Percentiles rank a stretch among this genome's conserved stretches.
phyloP scores from a whole-genome alignment of 2,113 vertebrate genomes.

The Ahaetulla prasina region DNA sequence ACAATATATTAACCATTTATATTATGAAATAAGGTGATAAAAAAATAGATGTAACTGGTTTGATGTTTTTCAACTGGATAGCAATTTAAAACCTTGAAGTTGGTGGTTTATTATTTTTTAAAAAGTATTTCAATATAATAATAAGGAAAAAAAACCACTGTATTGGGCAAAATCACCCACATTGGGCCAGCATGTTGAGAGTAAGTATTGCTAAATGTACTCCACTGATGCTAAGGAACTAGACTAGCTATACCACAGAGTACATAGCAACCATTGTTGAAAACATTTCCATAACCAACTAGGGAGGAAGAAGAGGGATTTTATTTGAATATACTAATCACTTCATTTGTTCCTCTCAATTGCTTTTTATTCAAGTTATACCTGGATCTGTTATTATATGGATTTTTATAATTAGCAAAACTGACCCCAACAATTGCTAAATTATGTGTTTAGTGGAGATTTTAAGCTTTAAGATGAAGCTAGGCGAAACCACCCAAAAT shows the following conservation, averaged over 20 bases:
- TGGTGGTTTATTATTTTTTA: not conserved
- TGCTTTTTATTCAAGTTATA: not conserved
- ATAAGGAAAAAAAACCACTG: not conserved
- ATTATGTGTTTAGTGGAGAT: not conserved
- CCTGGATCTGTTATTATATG: not conserved
- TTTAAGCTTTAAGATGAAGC: not conserved
- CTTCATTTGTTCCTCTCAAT: accelerated
- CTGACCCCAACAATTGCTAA: accelerated
- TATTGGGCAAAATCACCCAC: not conserved
- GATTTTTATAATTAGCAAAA: not conserved
- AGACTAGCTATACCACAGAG: not conserved
- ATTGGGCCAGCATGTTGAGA: not conserved
- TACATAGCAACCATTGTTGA: not conserved
- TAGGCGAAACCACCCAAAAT: not conserved
- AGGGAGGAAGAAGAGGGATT: too few species aligned
- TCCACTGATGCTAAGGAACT: not conserved
- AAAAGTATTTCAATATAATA: not conserved
- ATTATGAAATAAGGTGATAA: not conserved
- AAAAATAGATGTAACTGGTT: not conserved
- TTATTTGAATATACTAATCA: not conserved
- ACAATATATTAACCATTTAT: not conserved
- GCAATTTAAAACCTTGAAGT: not conserved
- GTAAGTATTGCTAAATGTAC: not conserved
- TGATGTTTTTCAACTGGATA: not conserved
- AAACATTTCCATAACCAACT: not conserved